A percentile compares a stretch with the other conserved stretches of the same genome.
Evolutionary conservation across 2,888 invertebrate species (phyloP).

Genomic region (Zelleria hepariella): DNA sequence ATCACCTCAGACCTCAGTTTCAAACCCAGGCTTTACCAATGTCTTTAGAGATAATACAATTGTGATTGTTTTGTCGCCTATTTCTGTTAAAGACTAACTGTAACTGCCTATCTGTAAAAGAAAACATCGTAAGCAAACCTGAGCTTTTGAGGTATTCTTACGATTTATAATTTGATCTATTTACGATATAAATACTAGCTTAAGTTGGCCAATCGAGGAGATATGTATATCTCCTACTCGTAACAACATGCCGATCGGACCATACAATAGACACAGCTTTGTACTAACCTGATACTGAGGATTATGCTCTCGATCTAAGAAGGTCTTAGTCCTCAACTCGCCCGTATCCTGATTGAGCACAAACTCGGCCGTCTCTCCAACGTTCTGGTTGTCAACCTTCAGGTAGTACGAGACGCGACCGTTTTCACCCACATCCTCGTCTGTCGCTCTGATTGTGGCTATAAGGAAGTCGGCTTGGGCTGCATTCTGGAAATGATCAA

Average conservation of each 20-base stretch:
- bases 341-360: slow-evolving; percentile 83
- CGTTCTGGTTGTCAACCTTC: slow-evolving; percentile 81
- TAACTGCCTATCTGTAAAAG: neutral
- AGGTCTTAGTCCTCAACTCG: slow-evolving; percentile 83
- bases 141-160: too few species aligned
- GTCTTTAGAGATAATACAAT: too few species aligned
- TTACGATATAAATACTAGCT: too few species aligned
- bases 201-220: too few species aligned
- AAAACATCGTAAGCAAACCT: neutral
- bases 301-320: slow-evolving; percentile 81
- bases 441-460: slow-evolving; percentile 85
- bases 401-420: slow-evolving; percentile 88
- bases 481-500: slow-evolving; percentile 76
- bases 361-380: slow-evolving; percentile 87
- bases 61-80: too few species aligned
- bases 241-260: too few species aligned
- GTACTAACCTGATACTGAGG: slow-evolving; percentile 61
- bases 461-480: slow-evolving; percentile 82
- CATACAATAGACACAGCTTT: neutral
- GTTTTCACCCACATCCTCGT: slow-evolving; percentile 86
- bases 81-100: too few species aligned
- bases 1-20: too few species aligned
- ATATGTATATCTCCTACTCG: too few species aligned
- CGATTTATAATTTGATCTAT: too few species aligned
- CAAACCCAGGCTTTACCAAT: too few species aligned